Base-by-base conservation (phyloP, 2,113 vertebrate genomes). In the Chrysemys picta region DNA sequence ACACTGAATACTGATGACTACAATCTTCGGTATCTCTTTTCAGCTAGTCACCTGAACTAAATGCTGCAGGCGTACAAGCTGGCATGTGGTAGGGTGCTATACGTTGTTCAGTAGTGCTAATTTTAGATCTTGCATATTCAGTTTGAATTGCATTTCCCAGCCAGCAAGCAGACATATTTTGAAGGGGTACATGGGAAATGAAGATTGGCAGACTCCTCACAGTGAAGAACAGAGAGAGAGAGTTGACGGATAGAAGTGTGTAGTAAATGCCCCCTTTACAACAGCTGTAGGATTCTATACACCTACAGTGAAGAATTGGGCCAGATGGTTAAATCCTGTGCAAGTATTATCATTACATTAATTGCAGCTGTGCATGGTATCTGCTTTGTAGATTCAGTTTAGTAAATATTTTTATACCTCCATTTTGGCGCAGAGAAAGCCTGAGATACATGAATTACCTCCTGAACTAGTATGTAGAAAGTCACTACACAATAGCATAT, bases 1-100 rank as follows among this genome's bases (percentile, higher is more conserved):
- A 78, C 87, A 91, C 49, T 93, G 81, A 94, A 95, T 57, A 54
- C 9, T 89, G 93, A 91, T 93, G 94, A 95, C 90, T 94, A 56
- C 35, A 93, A 93, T 84, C 93, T 89, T 94, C 91, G 47, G 62
- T 78, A 50, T 78, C 78, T 69, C 80, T 89, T 80, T 25, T 16
- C 38, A 84, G 42, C 22, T 84, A 57, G 53, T 25, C 19, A 52
- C 49, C 24, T 56, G 49, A 80, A 19, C 6, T 22, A 76, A 76
- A 42, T 2, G 0, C 3, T 88, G 19, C 38, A 42, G 56, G 17
- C 22, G 2, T 82, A 29, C 4, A 45, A 84, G 17, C 24, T n/a
- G 2, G 69, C 3, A 2, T 0, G 3, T 27, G 27, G 85, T 21
- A 47, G 7, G 13, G 22, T n/a, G 11, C 65, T 84, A 2, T 42